These are phyloP conservation scores for Cirrhinus mrigala DNA, from an alignment of 2,797 vertebrate genomes.

Conservation along the genomic window DNA sequence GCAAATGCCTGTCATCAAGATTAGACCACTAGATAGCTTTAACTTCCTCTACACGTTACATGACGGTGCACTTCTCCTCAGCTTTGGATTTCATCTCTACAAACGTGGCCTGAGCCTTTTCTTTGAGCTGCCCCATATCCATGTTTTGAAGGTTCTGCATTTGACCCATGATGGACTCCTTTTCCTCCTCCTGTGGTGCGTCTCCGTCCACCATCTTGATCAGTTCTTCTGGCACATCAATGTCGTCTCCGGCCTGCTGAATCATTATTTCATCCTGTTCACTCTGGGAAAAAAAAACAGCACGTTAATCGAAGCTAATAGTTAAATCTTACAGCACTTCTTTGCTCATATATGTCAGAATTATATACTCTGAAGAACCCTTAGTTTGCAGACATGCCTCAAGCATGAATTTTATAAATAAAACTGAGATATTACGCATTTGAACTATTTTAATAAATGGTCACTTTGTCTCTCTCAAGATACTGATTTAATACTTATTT, in stretches of 20 bases:
- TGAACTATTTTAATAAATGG: not conserved
- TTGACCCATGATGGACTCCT: slow-evolving; percentile 91
- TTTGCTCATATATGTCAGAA: not conserved
- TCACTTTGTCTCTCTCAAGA: not conserved
- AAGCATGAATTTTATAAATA: not conserved
- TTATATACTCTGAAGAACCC: not conserved
- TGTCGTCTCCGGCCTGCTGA: slow-evolving; percentile 92
- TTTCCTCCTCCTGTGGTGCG: slow-evolving; percentile 92
- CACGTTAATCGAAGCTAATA: not conserved
- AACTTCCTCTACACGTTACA: slow-evolving; percentile 77
- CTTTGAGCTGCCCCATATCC: slow-evolving; percentile 96
- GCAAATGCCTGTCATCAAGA: not conserved
- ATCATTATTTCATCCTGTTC: slow-evolving; percentile 95
- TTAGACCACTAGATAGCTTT: not conserved
- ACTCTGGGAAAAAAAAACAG: slow-evolving; percentile 77
- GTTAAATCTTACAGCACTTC: not conserved
- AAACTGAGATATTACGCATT: not conserved
- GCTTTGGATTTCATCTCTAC: slow-evolving; percentile 93
- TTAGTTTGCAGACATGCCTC: not conserved
- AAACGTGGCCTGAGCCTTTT: slow-evolving; percentile 92
- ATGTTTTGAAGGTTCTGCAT: slow-evolving; percentile 94
- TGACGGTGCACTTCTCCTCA: slow-evolving; percentile 92
- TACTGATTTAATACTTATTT: not conserved
- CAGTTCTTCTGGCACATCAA: slow-evolving; percentile 93
- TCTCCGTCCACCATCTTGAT: slow-evolving; percentile 96